Base-by-base conservation (phyloP, 2,888 invertebrate genomes). In the Drosophila meridionalis region DNA sequence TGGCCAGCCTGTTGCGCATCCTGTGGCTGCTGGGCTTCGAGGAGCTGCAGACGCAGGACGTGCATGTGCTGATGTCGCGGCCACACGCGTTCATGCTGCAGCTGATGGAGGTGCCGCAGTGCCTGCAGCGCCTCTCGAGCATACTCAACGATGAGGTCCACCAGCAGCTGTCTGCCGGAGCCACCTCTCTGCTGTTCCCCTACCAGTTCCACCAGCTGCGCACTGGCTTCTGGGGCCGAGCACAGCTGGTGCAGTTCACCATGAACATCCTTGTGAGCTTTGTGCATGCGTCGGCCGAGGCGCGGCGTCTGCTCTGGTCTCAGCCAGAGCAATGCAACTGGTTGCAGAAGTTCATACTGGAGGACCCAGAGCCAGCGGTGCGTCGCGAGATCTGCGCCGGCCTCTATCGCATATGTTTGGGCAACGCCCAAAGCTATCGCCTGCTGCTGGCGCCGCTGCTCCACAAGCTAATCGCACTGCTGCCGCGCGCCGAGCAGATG, bases 241-340 rank as follows among this genome's bases (percentile, higher is more conserved):
- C 98, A 0, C 98, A 98, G 93, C 96, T 98, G 69, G 96, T 98
- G 26, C 98, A 98, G 91, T 98, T 98, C 91, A 96, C 98, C 20
- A 97, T 98, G 96, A 97, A 97, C 20, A 94, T 98, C 89, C 95
- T 98, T 77, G 98, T 98, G 40, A 98, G 98, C 81, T 98, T 98
- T 97, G 96, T 98, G 48, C 98, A 98, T 90, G 97, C 98, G 60
- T 96, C 97, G 50, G 95, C 96, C 11, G 95, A 96, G 78, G 97
- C 98, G 0, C 95, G 96, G 26, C 95, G 96, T 58, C 95, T 95
- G 38, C 93, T 98, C 14, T 98, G 98, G 89, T 95, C 96, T 87
- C 95, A 96, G 53, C 94, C 95, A 0, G 95, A 96, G 67, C 95
- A 97, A 85, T 95, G 96, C 0, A 94, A 95, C n/a, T 98, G 98